Base-by-base conservation (phyloP, 2,797 vertebrate species). In the Balearica regulorum region DNA sequence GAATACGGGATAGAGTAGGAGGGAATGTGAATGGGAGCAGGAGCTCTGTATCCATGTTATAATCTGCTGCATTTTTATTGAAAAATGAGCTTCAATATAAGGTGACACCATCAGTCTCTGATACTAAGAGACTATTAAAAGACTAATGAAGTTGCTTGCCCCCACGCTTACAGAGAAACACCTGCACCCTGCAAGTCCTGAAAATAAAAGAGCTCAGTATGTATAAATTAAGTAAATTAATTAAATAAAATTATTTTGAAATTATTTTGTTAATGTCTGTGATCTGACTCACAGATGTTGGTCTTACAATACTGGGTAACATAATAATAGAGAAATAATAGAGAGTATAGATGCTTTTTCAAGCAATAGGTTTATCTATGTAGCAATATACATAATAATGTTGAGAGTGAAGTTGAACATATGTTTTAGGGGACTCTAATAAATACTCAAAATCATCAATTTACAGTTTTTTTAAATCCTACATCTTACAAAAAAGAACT, bases 161-260 rank as follows among this genome's bases (percentile, higher is more conserved):
- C 90, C 87, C 90, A 35, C 60, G 1, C 69, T 87, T 92, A 73
- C 41, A 71, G 24, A 95, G 83, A 69, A 95, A 92, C 80, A 91
- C 79, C 89, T 93, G 87, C 61, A 91, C n/a, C 29, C 61, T 68
- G 13, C 57, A 83, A 91, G 54, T 81, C 70, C 65, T 90, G 4
- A 92, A 87, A 96, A 91, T 91, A 95, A 83, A 89, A 83, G 48
- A 89, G 72, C 57, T 97, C 75, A 33, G 41, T 51, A 69, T 26
- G 54, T 72, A 44, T 87, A 65, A 97, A 82, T 94, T 88, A 83
- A 94, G 70, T 48, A 81, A 91, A 95, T 93, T 90, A 94, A 96
- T 85, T 66, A 94, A 93, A 96, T 93, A 91, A 94, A 78, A 90
- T 72, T 0, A 83, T 89, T 94, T 92, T 82, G 0, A 72, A 90